A percentile compares a stretch with the other conserved stretches of the same genome.
Evolutionary conservation across 2,113 vertebrate species (phyloP).

Genomic region (Xyliphius kryptos): DNA sequence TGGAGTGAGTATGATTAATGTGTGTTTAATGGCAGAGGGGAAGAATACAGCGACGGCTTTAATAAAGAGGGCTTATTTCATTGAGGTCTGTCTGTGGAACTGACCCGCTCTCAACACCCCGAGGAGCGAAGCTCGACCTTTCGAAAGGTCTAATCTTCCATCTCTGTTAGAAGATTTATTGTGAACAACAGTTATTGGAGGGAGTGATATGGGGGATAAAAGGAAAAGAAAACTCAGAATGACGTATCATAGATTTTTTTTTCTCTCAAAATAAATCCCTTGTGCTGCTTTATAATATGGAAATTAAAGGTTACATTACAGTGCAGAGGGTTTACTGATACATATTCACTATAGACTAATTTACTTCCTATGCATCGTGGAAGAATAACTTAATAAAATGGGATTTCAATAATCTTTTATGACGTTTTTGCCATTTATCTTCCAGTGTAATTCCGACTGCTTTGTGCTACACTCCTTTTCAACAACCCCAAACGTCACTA

Average conservation of each 20-base stretch:
- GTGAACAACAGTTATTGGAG: conserved; percentile 32
- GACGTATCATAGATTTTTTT: too few relatives aligned
- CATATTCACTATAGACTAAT: too few relatives aligned
- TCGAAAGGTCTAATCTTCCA: conserved; percentile 39
- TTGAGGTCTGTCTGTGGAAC: conserved; percentile 38
- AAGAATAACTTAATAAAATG: too few relatives aligned
- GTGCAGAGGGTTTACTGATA: not conserved
- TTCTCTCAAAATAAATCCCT: not conserved
- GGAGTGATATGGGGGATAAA: conserved; percentile 11
- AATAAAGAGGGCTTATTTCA: conserved; percentile 52
- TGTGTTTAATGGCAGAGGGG: conserved; percentile 53
- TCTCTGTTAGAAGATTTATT: conserved; percentile 35
- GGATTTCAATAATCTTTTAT: too few relatives aligned
- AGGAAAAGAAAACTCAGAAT: not conserved
- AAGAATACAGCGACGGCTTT: conserved; percentile 41
- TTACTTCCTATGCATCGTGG: too few relatives aligned
- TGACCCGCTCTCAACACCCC: conserved; percentile 37
- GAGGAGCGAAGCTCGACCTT: conserved; percentile 34
- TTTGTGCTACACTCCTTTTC: too few relatives aligned
- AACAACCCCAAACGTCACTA: too few relatives aligned
- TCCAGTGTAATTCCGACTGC: too few relatives aligned
- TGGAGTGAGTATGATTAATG: conserved; percentile 58
- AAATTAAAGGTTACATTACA: not conserved
- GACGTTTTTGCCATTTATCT: too few relatives aligned
- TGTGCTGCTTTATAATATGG: not conserved